A percentile compares a stretch with the other conserved stretches of the same genome.
Evolutionary conservation across 2,113 vertebrate genomes (phyloP).

Genomic region (Thryonomys swinderianus): DNA sequence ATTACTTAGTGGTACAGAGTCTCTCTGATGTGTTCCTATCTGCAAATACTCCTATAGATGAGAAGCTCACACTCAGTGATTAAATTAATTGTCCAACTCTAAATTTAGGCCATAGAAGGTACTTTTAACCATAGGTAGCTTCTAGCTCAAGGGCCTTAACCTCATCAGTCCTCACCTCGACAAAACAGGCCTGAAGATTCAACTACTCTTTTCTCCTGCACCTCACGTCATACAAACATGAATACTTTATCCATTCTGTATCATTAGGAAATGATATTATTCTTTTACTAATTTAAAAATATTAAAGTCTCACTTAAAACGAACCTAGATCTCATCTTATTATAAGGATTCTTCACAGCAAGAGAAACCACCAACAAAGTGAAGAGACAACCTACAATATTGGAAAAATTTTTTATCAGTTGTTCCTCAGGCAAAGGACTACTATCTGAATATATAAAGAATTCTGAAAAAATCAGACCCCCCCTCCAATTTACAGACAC

Average conservation of each 20-base stretch:
- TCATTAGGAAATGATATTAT: background rate
- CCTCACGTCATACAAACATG: background rate
- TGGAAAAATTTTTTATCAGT: no score
- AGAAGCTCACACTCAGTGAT: background rate
- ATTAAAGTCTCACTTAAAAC: conserved; percentile 18
- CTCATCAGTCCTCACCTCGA: background rate
- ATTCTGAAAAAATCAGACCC: no score
- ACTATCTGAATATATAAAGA: no score
- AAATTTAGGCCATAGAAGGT: background rate
- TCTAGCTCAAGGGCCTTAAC: background rate
- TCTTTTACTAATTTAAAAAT: conserved; percentile 27
- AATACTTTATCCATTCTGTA: background rate
- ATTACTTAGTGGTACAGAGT: background rate
- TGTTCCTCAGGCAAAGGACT: no score
- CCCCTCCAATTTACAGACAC: no score
- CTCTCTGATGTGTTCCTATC: background rate
- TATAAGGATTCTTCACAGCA: no score
- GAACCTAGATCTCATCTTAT: conserved; percentile 11
- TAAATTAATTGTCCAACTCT: background rate
- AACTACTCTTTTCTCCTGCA: background rate
- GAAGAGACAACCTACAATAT: no score
- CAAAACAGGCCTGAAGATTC: background rate
- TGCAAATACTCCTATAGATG: background rate
- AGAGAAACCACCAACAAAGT: no score
- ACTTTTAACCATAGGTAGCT: background rate